Evolutionary conservation across 2,113 vertebrate genomes (phyloP).

Genomic region (Sebastes fasciatus): DNA sequence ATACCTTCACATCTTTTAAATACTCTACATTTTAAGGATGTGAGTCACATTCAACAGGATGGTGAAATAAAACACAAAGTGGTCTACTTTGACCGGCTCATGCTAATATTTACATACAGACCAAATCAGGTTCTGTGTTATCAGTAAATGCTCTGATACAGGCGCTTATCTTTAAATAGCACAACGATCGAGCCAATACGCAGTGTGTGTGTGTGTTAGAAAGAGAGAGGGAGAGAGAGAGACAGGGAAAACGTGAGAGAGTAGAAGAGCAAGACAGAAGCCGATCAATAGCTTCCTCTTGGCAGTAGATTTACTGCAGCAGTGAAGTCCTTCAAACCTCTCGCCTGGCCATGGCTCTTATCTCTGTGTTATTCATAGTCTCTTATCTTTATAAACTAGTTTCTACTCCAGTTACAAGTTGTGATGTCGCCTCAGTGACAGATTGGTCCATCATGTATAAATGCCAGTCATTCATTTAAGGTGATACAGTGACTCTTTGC

Average conservation of each 20-base stretch:
- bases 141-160: slow-evolving; percentile 51
- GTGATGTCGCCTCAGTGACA: not conserved
- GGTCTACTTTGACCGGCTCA: not conserved
- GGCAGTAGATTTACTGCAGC: slow-evolving; percentile 50
- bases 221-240: not conserved
- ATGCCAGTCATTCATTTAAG: not conserved
- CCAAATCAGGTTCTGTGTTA: slow-evolving; percentile 41
- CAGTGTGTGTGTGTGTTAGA: slow-evolving; percentile 4
- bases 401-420: not conserved
- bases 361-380: slow-evolving; percentile 33
- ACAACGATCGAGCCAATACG: slow-evolving; percentile 10
- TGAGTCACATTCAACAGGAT: not conserved
- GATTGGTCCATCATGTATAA: not conserved
- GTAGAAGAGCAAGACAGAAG: slow-evolving; percentile 16
- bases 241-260: not conserved
- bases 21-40: not conserved
- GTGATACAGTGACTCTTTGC: not conserved
- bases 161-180: slow-evolving; percentile 64
- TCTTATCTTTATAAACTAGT: slow-evolving; percentile 39
- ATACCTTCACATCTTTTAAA: not conserved
- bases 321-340: slow-evolving; percentile 37
- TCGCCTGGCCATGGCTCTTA: not conserved
- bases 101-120: slow-evolving; percentile 59
- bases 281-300: slow-evolving; percentile 49
- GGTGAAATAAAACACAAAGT: not conserved